Evolutionary conservation across 2,888 invertebrate species (phyloP).

Genomic region (Aphidius colemani): DNA sequence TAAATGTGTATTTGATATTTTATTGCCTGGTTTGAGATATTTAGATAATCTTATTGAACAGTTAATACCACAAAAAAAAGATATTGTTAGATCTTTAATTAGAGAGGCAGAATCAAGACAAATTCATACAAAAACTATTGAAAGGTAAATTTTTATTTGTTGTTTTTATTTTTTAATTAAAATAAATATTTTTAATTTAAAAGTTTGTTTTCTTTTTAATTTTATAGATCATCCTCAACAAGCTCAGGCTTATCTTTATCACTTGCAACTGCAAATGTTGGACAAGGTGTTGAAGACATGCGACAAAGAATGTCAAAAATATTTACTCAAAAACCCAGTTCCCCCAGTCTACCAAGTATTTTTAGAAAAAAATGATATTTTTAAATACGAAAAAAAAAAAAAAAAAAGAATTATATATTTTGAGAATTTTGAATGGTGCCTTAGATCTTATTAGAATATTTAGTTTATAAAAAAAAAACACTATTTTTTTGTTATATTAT

Average conservation of each 20-base stretch:
- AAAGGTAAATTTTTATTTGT: constrained; percentile 45
- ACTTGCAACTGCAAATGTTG: constrained; percentile 57
- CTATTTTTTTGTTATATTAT: too few species aligned
- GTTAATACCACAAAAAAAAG: constrained; percentile 61
- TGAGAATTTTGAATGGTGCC: constrained; percentile 9
- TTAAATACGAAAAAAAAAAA: not conserved
- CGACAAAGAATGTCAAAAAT: constrained; percentile 67
- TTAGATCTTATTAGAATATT: constrained; percentile 9
- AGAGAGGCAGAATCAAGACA: constrained; percentile 63
- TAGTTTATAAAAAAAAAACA: not conserved
- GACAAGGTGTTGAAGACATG: constrained; percentile 67
- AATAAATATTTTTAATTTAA: not conserved
- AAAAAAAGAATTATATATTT: not conserved
- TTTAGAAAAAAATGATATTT: constrained; percentile 52
- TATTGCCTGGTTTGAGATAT: constrained; percentile 64
- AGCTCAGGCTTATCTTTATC: constrained; percentile 55
- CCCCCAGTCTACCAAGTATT: constrained; percentile 51
- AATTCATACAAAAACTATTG: constrained; percentile 52
- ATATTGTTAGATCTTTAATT: constrained; percentile 63
- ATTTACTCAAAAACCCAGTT: constrained; percentile 60
- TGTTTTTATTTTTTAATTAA: not conserved
- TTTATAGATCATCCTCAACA: constrained; percentile 47
- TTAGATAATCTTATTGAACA: constrained; percentile 62
- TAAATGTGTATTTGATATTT: constrained; percentile 59
- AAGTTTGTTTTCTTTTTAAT: constrained; percentile 2